A percentile compares a stretch with the other conserved stretches of the same genome.
Evolutionary conservation across 2,797 vertebrate species (phyloP).

Genomic region (Ptychadena robeensis): DNA sequence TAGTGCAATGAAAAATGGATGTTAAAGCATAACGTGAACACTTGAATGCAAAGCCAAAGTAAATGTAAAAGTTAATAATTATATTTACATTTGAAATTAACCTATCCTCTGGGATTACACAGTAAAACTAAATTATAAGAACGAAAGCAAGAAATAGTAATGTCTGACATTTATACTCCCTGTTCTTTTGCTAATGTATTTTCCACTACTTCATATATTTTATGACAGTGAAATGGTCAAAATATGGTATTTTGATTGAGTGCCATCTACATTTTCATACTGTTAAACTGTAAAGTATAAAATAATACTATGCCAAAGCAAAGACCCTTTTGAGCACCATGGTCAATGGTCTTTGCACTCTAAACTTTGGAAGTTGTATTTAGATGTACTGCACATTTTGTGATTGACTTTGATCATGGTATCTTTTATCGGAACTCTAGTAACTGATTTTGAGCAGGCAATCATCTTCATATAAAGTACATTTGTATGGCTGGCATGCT

Average conservation of each 20-base stretch:
- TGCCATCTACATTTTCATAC: conserved; percentile 23
- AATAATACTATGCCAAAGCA: not conserved
- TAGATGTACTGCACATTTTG: no score
- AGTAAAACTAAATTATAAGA: conserved; percentile 16
- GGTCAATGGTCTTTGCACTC: not conserved
- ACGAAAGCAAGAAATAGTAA: conserved; percentile 18
- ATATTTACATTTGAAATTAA: conserved; percentile 19
- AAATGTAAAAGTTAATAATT: conserved; percentile 26
- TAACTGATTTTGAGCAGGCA: no score
- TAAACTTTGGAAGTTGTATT: not conserved
- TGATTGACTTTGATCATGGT: no score
- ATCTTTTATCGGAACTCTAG: no score
- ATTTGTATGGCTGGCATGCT: no score
- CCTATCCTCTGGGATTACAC: conserved; percentile 26
- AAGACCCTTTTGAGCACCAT: not conserved
- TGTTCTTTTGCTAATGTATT: conserved; percentile 37
- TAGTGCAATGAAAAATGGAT: not conserved
- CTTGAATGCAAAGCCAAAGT: conserved; percentile 6
- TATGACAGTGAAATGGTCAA: conserved; percentile 12
- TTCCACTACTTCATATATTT: conserved; percentile 47
- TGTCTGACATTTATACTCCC: conserved; percentile 45
- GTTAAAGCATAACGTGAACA: not conserved
- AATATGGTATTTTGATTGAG: conserved; percentile 27
- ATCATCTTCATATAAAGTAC: no score
- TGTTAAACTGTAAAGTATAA: not conserved